A percentile compares a stretch with the other conserved stretches of the same genome.
phyloP scores from a whole-genome alignment of 2,888 invertebrate genomes.

The Uropetala carovei region DNA sequence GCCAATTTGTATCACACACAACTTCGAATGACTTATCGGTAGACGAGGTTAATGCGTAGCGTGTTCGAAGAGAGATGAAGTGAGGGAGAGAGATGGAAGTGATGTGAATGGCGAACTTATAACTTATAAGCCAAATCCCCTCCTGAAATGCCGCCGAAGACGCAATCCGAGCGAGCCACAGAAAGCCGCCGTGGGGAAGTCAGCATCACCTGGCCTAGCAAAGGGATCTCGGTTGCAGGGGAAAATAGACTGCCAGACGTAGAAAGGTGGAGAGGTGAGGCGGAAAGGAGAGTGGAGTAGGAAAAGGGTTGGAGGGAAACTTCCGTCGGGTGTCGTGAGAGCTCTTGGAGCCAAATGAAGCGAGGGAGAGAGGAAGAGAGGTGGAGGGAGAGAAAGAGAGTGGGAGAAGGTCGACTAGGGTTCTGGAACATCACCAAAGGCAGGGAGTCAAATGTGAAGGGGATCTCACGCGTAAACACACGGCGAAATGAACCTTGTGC shows the following conservation, averaged over 20 bases:
- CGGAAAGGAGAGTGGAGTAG: not conserved
- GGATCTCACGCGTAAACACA: not conserved
- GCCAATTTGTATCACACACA: no score
- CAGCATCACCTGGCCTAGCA: not conserved
- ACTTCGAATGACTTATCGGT: not conserved
- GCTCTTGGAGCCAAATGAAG: no score
- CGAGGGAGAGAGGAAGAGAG: not conserved
- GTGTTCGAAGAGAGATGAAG: not conserved
- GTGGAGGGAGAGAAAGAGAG: not conserved
- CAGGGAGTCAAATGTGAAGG: slow-evolving; percentile 16
- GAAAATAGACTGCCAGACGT: not conserved
- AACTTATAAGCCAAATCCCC: not conserved
- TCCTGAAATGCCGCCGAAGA: not conserved
- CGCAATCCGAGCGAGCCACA: not conserved
- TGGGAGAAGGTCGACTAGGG: not conserved
- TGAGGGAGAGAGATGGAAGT: not conserved
- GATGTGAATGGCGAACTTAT: not conserved
- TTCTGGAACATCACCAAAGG: not conserved
- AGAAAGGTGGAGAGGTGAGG: not conserved
- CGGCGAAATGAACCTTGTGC: no score
- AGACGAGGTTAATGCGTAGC: not conserved
- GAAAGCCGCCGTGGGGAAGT: not conserved
- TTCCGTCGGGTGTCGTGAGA: no score
- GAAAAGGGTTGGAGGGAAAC: no score
- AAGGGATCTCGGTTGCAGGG: not conserved